Evolutionary conservation across 1,140 invertebrate genomes (phyloP).

Genomic region (Muscidifurax raptorellus): DNA sequence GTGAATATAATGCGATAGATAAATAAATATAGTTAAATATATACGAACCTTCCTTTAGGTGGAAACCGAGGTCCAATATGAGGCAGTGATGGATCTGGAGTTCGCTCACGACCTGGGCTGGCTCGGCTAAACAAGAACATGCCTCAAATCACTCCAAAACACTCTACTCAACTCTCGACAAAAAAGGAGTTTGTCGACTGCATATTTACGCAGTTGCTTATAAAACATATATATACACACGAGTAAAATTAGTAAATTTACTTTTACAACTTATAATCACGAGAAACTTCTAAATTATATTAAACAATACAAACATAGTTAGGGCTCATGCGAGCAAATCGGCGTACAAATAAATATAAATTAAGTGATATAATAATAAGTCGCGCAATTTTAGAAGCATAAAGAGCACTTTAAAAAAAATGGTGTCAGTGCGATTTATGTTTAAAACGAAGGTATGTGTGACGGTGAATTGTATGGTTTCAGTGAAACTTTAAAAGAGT

Average conservation of each 20-base stretch:
- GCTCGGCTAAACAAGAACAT: slow-evolving; percentile 84
- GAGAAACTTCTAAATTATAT: neutral
- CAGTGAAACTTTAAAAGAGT: neutral
- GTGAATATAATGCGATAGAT: neutral
- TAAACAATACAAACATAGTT: neutral
- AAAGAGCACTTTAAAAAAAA: neutral
- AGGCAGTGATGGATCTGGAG: slow-evolving; percentile 86
- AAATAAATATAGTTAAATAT: neutral
- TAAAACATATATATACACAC: neutral
- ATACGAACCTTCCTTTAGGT: slow-evolving; percentile 84
- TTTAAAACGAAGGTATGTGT: neutral
- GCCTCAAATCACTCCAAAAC: slow-evolving; percentile 77
- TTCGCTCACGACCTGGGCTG: slow-evolving; percentile 88
- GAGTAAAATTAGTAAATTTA: neutral
- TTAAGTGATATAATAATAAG: neutral
- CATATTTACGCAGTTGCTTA: neutral
- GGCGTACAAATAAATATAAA: neutral
- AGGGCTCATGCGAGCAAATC: neutral
- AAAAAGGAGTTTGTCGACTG: neutral
- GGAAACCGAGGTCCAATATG: slow-evolving; percentile 92
- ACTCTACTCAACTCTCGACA: slow-evolving; percentile 64
- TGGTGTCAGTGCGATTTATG: neutral
- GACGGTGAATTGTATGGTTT: neutral
- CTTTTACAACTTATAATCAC: neutral
- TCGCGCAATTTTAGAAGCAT: neutral